Percentiles rank a stretch among this genome's conserved stretches.
Conservation (phyloP, 2,888 invertebrate genomes). For the Lamproptera curius region DNA sequence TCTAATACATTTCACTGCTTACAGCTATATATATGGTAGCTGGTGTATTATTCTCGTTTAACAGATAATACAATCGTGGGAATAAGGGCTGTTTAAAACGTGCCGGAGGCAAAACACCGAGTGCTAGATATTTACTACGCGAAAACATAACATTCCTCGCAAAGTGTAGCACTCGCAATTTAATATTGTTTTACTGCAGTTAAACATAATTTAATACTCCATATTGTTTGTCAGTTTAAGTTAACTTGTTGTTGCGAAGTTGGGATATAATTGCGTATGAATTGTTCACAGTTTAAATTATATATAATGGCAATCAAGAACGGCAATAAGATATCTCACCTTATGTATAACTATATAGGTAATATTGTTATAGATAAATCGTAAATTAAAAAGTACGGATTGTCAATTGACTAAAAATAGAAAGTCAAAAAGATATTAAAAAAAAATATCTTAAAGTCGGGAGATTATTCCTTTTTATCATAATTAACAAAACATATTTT, state of each 20-base stretch:
- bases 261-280: too few species aligned
- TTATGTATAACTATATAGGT: too few species aligned
- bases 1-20: background rate
- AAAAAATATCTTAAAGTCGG: too few species aligned
- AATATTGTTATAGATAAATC: too few species aligned
- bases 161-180: background rate
- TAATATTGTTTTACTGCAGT: slow-evolving; percentile 1
- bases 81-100: slow-evolving; percentile 7
- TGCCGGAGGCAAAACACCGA: slow-evolving; percentile 8
- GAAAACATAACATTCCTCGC: slow-evolving; percentile 12
- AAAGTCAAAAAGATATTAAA: background rate
- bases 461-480: too few species aligned
- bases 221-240: too few species aligned
- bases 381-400: too few species aligned
- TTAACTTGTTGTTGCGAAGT: too few species aligned
- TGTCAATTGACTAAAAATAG: slow-evolving; percentile 8
- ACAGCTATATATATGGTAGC: background rate
- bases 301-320: too few species aligned
- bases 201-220: slow-evolving; percentile 23
- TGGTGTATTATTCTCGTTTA: slow-evolving; percentile 3
- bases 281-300: too few species aligned
- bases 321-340: too few species aligned
- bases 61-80: slow-evolving; percentile 14
- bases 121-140: slow-evolving; percentile 9
- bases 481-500: too few species aligned